Percentiles rank a stretch among this genome's conserved stretches.
Evolutionary conservation across 1,140 invertebrate species (phyloP).

Genomic region (Vollenhovia emeryi): DNA sequence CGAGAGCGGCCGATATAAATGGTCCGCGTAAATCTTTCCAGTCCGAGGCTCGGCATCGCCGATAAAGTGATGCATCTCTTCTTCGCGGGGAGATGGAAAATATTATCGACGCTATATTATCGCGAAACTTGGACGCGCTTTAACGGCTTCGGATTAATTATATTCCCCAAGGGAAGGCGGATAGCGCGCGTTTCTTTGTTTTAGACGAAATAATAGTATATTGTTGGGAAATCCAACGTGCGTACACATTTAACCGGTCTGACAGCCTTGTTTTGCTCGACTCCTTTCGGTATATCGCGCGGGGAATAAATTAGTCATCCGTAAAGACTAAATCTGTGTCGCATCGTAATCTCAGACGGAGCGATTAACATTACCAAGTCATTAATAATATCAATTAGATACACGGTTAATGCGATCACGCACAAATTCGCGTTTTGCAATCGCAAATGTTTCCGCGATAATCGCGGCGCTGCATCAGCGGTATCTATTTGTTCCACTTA

Average conservation of each 20-base stretch:
- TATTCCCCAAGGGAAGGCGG: neutral
- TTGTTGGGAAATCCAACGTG: neutral
- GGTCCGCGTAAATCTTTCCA: conserved; percentile 74
- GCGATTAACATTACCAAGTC: conserved; percentile 34
- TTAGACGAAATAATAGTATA: neutral
- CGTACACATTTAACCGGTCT: neutral
- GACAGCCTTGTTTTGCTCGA: neutral
- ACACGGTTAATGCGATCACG: neutral
- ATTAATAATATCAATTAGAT: conserved; percentile 42
- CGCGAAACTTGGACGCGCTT: neutral
- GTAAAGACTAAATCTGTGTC: conserved; percentile 21
- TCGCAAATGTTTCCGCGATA: conserved; percentile 12
- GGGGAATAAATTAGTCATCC: conserved; percentile 28
- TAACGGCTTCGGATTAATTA: neutral
- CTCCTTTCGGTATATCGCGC: neutral
- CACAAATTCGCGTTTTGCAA: conserved; percentile 6
- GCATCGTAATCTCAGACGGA: neutral
- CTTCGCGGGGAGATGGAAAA: conserved; percentile 39
- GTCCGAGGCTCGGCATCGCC: neutral
- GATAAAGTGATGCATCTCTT: conserved; percentile 37
- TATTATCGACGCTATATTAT: conserved; percentile 6
- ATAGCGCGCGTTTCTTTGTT: neutral
- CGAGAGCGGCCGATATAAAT: conserved; percentile 73
- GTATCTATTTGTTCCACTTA: conserved; percentile 41
- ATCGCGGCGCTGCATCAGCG: conserved; percentile 1